These are phyloP conservation scores for Ruditapes philippinarum DNA, from an alignment of 1,140 invertebrate genomes.

Conservation along the genomic window DNA sequence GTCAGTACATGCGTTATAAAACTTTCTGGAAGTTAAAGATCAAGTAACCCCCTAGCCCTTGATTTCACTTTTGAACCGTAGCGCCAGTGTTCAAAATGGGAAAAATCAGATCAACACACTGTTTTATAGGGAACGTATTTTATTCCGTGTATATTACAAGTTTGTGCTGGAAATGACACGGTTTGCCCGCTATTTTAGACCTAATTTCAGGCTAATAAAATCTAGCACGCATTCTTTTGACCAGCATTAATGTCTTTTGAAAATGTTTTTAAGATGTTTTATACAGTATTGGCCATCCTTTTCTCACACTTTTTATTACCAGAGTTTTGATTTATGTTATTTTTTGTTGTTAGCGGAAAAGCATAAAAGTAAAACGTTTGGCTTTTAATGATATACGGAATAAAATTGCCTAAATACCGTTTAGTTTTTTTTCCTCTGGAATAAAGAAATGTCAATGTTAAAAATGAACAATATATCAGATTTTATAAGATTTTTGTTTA, in stretches of 20 bases:
- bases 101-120: slow-evolving; percentile 8
- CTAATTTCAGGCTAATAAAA: background rate
- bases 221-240: slow-evolving; percentile 12
- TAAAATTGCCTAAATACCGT: too few relatives aligned
- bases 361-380: background rate
- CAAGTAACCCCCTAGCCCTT: background rate
- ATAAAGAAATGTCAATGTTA: too few relatives aligned
- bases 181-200: background rate
- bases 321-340: slow-evolving; percentile 15
- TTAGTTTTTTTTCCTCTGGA: too few relatives aligned
- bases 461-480: too few relatives aligned
- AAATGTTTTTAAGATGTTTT: slow-evolving; percentile 1
- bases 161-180: background rate
- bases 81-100: background rate
- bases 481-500: too few relatives aligned
- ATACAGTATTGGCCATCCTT: background rate
- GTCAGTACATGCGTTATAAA: slow-evolving; percentile 10
- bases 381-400: background rate
- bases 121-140: too few relatives aligned
- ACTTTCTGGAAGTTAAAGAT: background rate
- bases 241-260: slow-evolving; percentile 19
- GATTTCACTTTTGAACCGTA: slow-evolving; percentile 19
- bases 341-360: background rate
- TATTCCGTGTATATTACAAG: background rate
- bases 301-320: background rate